A percentile compares a stretch with the other conserved stretches of the same genome.
Conservation (phyloP, 2,888 invertebrate genomes). For the Hemithea aestivaria region DNA sequence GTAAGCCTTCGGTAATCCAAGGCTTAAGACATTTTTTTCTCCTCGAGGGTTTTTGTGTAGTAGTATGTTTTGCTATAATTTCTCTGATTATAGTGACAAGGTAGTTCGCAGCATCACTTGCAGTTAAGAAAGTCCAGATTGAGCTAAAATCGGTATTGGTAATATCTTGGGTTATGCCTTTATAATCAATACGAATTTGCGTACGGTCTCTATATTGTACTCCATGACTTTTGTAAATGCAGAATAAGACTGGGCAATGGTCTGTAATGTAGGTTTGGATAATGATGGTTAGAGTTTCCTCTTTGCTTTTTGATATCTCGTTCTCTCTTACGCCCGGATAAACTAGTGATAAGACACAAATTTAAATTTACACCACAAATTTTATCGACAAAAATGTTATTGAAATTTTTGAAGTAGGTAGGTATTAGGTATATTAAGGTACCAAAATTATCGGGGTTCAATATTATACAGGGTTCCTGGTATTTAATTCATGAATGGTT, state of each 20-base stretch:
- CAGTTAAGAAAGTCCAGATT: too few species aligned
- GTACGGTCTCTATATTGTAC: too few species aligned
- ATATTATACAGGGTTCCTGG: too few species aligned
- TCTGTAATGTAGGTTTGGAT: slow-evolving; percentile 17
- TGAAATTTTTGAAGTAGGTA: too few species aligned
- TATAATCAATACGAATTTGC: not conserved
- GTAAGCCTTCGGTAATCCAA: slow-evolving; percentile 23
- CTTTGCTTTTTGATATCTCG: slow-evolving; percentile 5
- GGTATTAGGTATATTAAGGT: too few species aligned
- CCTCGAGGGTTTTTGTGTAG: not conserved
- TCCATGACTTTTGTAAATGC: not conserved
- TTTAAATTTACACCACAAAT: too few species aligned
- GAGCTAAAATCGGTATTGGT: not conserved
- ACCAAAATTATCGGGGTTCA: too few species aligned
- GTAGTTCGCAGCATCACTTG: not conserved
- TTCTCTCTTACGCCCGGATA: too few species aligned
- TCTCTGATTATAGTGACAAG: not conserved
- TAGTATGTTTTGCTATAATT: not conserved
- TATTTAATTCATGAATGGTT: too few species aligned
- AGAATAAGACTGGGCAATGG: slow-evolving; percentile 12
- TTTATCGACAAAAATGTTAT: too few species aligned
- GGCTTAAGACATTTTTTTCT: slow-evolving; percentile 17
- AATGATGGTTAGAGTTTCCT: slow-evolving; percentile 5
- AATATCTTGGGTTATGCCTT: not conserved
- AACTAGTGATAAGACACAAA: too few species aligned